These are phyloP conservation scores for Diplodus sargus DNA, from an alignment of 2,797 vertebrate genomes.

Conservation along the genomic window DNA sequence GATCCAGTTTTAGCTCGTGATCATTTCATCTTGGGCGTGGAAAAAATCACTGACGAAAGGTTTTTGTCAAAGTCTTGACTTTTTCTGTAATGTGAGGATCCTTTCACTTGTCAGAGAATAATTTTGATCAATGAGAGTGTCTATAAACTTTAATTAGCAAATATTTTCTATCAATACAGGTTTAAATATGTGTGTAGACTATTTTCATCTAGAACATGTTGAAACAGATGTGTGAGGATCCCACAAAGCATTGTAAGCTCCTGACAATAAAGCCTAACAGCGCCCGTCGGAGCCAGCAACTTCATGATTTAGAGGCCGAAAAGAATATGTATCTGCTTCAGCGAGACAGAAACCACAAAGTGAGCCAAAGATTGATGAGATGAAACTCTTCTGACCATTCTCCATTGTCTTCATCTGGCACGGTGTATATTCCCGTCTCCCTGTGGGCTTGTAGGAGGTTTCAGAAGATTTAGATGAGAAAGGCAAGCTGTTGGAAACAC, in stretches of 20 bases:
- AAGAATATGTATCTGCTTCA: slow-evolving; percentile 59
- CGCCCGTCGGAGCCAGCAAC: slow-evolving; percentile 37
- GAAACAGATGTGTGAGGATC: not conserved
- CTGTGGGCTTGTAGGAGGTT: slow-evolving; percentile 72
- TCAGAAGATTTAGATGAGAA: slow-evolving; percentile 77
- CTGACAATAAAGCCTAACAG: slow-evolving; percentile 35
- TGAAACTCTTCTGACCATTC: slow-evolving; percentile 65
- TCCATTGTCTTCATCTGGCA: slow-evolving; percentile 77
- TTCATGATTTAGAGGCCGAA: slow-evolving; percentile 48
- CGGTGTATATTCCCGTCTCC: slow-evolving; percentile 63
- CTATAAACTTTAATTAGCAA: not conserved
- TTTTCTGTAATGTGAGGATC: not conserved
- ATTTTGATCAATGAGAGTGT: not conserved
- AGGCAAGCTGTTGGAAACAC: slow-evolving; percentile 75
- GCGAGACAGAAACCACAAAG: slow-evolving; percentile 52
- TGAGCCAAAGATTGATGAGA: slow-evolving; percentile 72
- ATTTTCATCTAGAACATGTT: not conserved
- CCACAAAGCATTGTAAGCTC: not conserved
- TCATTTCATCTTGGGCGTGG: too few relatives aligned
- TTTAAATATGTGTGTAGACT: not conserved
- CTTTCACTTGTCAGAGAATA: not conserved
- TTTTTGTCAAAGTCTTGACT: too few relatives aligned
- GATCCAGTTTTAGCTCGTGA: too few relatives aligned
- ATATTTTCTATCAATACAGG: not conserved
- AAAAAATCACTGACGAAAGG: too few relatives aligned